Evolutionary conservation across 2,888 invertebrate species (phyloP).

Genomic region (Cryptosula pallasiana): DNA sequence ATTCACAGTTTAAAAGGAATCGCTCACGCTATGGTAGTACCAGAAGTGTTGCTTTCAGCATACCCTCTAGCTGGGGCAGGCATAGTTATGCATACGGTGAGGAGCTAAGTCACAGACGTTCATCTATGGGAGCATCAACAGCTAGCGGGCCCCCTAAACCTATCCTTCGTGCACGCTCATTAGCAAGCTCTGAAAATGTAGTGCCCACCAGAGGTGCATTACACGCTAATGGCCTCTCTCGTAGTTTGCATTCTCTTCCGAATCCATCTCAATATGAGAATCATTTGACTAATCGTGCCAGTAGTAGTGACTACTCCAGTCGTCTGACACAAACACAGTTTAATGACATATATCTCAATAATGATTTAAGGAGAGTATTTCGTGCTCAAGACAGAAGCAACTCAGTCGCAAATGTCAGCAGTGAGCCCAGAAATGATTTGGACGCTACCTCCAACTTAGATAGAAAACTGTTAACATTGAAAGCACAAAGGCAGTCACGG

Average conservation of each 20-base stretch:
- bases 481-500: neutral
- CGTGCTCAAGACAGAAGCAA: conserved; percentile 11
- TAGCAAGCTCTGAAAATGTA: neutral
- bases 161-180: neutral
- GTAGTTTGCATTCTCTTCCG: neutral
- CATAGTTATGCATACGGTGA: conserved; percentile 8
- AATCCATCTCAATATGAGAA: neutral
- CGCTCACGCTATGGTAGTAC: conserved; percentile 15
- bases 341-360: conserved; percentile 11
- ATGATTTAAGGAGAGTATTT: conserved; percentile 17
- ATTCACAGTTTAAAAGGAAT: conserved; percentile 9
- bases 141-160: neutral
- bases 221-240: neutral
- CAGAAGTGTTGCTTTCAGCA: conserved; percentile 4
- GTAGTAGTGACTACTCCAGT: neutral
- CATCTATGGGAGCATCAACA: neutral
- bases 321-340: neutral
- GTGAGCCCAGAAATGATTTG: neutral
- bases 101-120: neutral
- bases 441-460: conserved; percentile 1
- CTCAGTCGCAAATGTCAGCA: neutral
- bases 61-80: conserved; percentile 1
- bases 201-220: neutral
- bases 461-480: conserved; percentile 9
- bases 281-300: neutral